Evolutionary conservation across 2,797 vertebrate species (phyloP).

Genomic region (Acanthis flammea): DNA sequence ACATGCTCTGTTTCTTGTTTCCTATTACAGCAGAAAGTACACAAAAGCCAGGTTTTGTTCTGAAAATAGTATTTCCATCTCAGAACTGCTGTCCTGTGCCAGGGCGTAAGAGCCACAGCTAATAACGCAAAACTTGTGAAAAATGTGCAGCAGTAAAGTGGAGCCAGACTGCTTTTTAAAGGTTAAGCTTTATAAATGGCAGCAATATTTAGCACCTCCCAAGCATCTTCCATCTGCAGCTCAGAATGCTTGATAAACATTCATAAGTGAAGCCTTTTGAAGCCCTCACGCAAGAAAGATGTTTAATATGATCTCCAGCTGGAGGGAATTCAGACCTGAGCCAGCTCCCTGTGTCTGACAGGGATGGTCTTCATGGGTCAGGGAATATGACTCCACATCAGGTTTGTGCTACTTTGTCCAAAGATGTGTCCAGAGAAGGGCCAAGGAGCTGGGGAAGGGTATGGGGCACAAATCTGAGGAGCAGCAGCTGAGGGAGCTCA

Average conservation of each 20-base stretch:
- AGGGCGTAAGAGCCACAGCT: background rate
- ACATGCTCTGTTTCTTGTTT: background rate
- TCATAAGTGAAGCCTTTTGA: constrained; percentile 7
- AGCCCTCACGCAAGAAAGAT: background rate
- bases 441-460: background rate
- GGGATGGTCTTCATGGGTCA: background rate
- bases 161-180: constrained; percentile 53
- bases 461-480: background rate
- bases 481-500: background rate
- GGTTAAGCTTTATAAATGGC: constrained; percentile 52
- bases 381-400: background rate
- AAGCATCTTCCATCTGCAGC: constrained; percentile 51
- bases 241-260: constrained; percentile 14
- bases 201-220: constrained; percentile 57
- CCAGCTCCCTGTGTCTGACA: background rate
- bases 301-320: background rate
- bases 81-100: background rate
- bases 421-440: background rate
- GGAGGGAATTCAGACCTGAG: background rate
- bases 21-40: background rate
- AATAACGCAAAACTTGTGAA: background rate
- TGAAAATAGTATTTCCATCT: background rate
- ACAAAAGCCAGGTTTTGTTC: background rate
- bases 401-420: background rate
- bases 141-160: background rate